Evolutionary conservation across 2,797 vertebrate species (phyloP).

Genomic region (Aplochiton taeniatus): DNA sequence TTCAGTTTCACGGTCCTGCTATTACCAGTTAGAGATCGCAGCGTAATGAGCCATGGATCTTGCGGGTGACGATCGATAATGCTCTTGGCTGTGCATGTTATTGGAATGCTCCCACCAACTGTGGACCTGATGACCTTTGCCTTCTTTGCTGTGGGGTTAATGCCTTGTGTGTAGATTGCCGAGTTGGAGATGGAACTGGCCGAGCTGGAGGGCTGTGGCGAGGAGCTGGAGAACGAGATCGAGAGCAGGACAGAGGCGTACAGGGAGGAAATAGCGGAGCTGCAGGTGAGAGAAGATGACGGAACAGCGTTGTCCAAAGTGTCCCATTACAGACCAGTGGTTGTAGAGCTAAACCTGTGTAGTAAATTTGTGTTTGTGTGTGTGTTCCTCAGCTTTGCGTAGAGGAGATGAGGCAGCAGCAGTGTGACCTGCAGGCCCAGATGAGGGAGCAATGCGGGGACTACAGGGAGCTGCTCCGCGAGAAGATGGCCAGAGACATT

Average conservation of each 20-base stretch:
- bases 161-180: constrained; percentile 51
- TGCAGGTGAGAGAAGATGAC: constrained; percentile 63
- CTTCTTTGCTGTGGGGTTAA: constrained; percentile 26
- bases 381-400: constrained; percentile 54
- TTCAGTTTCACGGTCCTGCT: background rate
- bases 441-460: constrained; percentile 74
- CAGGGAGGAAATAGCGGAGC: constrained; percentile 65
- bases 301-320: background rate
- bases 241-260: constrained; percentile 58
- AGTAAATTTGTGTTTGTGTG: background rate
- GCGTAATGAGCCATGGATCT: background rate
- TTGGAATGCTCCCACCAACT: background rate
- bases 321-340: background rate
- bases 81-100: background rate
- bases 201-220: constrained; percentile 58
- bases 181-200: constrained; percentile 65
- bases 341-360: background rate
- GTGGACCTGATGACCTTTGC: constrained; percentile 1
- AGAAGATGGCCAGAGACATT: constrained; percentile 78
- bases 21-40: background rate
- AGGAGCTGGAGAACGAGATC: constrained; percentile 67
- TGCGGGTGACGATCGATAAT: background rate
- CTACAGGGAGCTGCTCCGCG: constrained; percentile 67
- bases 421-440: constrained; percentile 61
- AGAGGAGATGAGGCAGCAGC: constrained; percentile 63